Percentiles rank a stretch among this genome's conserved stretches.
These are phyloP conservation scores for Rhodeus uyekii DNA, from an alignment of 2,797 vertebrate species.

Conservation along the genomic window DNA sequence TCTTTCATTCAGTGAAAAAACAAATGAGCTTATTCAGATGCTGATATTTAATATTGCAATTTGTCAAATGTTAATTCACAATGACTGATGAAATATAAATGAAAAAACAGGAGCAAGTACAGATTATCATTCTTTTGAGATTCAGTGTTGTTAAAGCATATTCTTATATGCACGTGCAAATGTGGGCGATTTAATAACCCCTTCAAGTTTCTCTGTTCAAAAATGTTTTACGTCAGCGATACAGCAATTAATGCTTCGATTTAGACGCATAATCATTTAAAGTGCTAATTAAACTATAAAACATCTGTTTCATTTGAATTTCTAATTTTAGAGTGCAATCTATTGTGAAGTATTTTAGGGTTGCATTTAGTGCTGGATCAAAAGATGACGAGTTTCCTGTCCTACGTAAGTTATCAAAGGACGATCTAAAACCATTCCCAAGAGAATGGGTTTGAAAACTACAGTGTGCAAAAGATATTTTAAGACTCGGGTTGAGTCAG, in stretches of 20 bases:
- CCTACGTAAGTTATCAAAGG: not conserved
- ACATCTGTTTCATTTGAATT: not conserved
- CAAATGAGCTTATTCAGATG: not conserved
- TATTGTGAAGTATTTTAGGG: conserved; percentile 2
- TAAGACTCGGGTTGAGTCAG: not conserved
- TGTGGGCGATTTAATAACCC: conserved; percentile 5
- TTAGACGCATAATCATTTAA: not conserved
- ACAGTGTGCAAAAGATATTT: conserved; percentile 3
- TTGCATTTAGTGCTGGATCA: not conserved
- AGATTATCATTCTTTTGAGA: not conserved
- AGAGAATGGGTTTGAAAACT: not conserved
- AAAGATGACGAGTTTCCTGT: not conserved
- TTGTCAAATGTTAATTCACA: not conserved
- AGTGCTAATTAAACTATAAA: not conserved
- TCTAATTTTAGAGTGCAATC: not conserved
- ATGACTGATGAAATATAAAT: too few species aligned
- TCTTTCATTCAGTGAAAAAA: not conserved
- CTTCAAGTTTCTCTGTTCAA: not conserved
- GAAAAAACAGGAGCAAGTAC: not conserved
- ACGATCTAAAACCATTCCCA: not conserved
- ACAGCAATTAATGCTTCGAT: not conserved
- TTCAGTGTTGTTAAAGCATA: not conserved
- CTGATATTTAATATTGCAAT: not conserved
- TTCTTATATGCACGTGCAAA: not conserved
- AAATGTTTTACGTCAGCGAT: not conserved